phyloP scores from a whole-genome alignment of 2,113 vertebrate genomes.

The Rhea pennata region DNA sequence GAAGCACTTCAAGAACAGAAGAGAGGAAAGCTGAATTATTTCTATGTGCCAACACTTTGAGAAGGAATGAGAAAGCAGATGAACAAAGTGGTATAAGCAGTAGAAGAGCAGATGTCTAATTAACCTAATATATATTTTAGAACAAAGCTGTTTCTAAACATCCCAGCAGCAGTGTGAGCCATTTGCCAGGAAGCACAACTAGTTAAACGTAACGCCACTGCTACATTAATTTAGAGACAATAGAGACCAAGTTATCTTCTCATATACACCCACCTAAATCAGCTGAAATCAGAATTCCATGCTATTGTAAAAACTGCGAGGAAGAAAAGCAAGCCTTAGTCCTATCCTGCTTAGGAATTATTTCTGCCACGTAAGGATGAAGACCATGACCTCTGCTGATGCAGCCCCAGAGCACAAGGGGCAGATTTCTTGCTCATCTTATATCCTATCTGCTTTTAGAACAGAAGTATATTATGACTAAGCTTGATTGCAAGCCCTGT shows the following conservation, averaged over 20 bases:
- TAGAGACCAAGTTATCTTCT: background rate
- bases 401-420: background rate
- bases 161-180: conserved; percentile 11
- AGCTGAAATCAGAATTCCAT: background rate
- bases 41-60: background rate
- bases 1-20: background rate
- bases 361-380: background rate
- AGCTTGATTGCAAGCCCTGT: background rate
- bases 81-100: background rate
- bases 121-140: conserved; percentile 17
- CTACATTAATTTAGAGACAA: conserved; percentile 30
- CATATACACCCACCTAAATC: conserved; percentile 5
- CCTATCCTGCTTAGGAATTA: background rate
- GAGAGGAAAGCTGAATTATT: background rate
- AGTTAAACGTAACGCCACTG: conserved; percentile 36
- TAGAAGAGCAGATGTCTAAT: conserved; percentile 52
- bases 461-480: background rate
- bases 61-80: background rate
- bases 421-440: background rate
- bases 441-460: background rate
- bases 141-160: conserved; percentile 12
- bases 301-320: background rate
- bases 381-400: background rate
- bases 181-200: conserved; percentile 23
- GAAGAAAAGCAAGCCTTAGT: background rate